These are phyloP conservation scores for Syritta pipiens DNA, from an alignment of 2,888 invertebrate genomes.

Conservation along the genomic window DNA sequence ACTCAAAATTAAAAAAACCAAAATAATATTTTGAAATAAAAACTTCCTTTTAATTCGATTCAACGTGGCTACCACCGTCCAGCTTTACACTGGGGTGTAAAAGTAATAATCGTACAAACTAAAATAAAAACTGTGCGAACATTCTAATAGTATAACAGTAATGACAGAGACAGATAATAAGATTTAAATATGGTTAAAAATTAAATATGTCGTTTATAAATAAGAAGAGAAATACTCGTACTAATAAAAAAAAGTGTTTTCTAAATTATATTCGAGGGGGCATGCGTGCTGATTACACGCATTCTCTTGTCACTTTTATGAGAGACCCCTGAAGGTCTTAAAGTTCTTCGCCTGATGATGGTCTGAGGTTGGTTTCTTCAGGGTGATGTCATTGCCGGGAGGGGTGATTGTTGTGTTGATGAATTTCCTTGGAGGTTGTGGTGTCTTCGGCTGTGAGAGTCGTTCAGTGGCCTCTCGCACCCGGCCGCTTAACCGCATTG, in stretches of 20 bases:
- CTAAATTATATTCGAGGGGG: slow-evolving; percentile 66
- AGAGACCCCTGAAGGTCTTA: slow-evolving; percentile 62
- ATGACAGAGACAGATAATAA: slow-evolving; percentile 37
- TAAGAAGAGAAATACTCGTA: slow-evolving; percentile 55
- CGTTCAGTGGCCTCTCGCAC: slow-evolving; percentile 79
- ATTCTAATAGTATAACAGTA: slow-evolving; percentile 43
- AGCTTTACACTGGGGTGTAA: slow-evolving; percentile 45
- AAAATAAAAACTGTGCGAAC: slow-evolving; percentile 48
- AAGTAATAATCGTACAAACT: slow-evolving; percentile 27
- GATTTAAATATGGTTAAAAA: slow-evolving; percentile 40
- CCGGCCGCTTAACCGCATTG: slow-evolving; percentile 80
- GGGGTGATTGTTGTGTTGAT: slow-evolving; percentile 43
- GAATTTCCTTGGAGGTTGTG: slow-evolving; percentile 61
- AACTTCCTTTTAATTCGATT: neutral
- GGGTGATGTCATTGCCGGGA: slow-evolving; percentile 48
- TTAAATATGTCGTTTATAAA: slow-evolving; percentile 60
- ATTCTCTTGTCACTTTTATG: too few relatives aligned
- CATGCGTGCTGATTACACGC: slow-evolving; percentile 9
- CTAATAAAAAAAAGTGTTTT: slow-evolving; percentile 1
- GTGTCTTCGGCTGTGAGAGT: slow-evolving; percentile 76
- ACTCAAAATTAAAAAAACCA: too few relatives aligned
- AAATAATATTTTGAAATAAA: slow-evolving; percentile 25
- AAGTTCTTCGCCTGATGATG: slow-evolving; percentile 62
- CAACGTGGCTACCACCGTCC: slow-evolving; percentile 23
- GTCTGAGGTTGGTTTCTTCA: slow-evolving; percentile 55